Base-by-base conservation (phyloP, 2,888 invertebrate species). In the Oxystoma pomonae region DNA sequence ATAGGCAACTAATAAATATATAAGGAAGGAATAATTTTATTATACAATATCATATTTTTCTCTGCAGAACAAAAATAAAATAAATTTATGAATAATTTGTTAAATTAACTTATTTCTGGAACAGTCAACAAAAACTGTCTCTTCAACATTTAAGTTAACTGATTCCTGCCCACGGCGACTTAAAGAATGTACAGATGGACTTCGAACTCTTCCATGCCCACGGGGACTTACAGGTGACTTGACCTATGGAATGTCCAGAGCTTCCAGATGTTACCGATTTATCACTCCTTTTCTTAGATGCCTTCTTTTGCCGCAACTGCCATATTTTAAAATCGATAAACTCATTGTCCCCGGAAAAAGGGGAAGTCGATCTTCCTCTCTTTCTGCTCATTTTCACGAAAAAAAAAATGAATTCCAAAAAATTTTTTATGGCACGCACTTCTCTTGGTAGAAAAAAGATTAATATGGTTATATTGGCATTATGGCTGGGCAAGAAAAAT, bases 271-370 rank as follows among this genome's bases (percentile, higher is more conserved):
- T 53, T 3, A 53, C 17, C 3, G 5, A 5, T 17, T 53, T 16
- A 19, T 19, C 17, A 17, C n/a, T 16, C 3, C 53, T 16, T 53
- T n/a, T 53, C n/a, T 19, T 16, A 16, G 53, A 9, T n/a, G 53
- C 53, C 53, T 53, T 53, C 53, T 53, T 53, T 19, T 53, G 16
- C n/a, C 53, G 53, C 53, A 53, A 53, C 19, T 53, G 53, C 19
- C 53, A 53, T 3, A 53, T 53, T 53, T 53, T 53, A 53, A 17
- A 53, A 17, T 53, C n/a, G 3, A 53, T 53, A 53, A 17, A 53
- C 53, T 53, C 53, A 19, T 53, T 16, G n/a, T 53, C 53, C n/a
- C 53, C 53, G 5, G 53, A 53, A 53, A 5, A 53, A 7, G 53
- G n/a, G n/a, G 53, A 53, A 3, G n/a, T 7, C 53, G 53, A 53